These are phyloP conservation scores for Luidia sarsii DNA, from an alignment of 53 echinoderm and acorn worm genomes.

Conservation along the genomic window DNA sequence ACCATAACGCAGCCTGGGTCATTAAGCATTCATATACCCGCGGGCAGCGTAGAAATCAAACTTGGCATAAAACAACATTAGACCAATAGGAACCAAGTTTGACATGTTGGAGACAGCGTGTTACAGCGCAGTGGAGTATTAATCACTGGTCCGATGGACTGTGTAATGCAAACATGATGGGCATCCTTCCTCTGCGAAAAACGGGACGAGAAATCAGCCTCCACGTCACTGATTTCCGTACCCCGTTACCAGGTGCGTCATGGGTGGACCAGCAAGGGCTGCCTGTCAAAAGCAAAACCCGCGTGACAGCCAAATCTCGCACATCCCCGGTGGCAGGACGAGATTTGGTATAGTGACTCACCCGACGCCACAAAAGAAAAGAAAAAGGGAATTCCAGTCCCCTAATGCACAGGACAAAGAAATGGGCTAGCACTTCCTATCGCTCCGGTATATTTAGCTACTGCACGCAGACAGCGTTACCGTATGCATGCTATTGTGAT, in stretches of 20 bases:
- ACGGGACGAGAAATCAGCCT: too few species aligned
- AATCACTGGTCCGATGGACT: constrained; percentile 32
- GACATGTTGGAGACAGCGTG: constrained; percentile 41
- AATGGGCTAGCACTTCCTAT: neutral
- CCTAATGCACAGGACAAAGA: too few species aligned
- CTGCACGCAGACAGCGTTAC: neutral
- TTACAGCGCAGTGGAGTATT: constrained; percentile 17
- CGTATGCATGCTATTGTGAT: neutral
- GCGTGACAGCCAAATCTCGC: too few species aligned
- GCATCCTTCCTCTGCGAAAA: too few species aligned
- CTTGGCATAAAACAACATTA: neutral
- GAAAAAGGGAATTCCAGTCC: too few species aligned
- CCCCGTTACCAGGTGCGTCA: too few species aligned
- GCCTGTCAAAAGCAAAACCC: too few species aligned
- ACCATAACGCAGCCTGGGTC: neutral
- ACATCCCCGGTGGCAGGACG: too few species aligned
- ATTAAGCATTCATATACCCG: constrained; percentile 21
- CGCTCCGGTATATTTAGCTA: neutral
- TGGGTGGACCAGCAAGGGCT: too few species aligned
- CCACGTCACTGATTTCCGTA: too few species aligned
- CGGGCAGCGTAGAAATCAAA: neutral
- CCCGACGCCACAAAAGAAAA: too few species aligned
- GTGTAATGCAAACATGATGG: constrained; percentile 52
- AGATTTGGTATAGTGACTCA: too few species aligned
- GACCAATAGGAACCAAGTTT: constrained; percentile 29